phyloP scores from a whole-genome alignment of 1,140 invertebrate genomes.

The Heliothis subflexa region DNA sequence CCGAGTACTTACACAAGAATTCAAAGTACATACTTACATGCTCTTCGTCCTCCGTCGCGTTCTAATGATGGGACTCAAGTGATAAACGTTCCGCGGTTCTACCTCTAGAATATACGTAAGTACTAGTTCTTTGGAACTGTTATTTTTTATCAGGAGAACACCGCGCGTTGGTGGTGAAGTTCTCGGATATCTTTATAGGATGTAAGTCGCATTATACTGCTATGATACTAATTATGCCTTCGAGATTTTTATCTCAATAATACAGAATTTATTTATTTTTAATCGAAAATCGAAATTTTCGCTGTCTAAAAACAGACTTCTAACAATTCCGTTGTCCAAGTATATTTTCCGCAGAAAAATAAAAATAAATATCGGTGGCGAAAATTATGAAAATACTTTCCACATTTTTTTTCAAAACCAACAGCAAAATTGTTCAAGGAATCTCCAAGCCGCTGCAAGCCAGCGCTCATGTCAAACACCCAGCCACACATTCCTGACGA shows the following conservation, averaged over 20 bases:
- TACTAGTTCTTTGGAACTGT: background rate
- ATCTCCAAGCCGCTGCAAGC: slow-evolving; percentile 14
- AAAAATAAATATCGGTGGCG: too few relatives aligned
- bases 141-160: background rate
- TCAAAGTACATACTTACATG: slow-evolving; percentile 35
- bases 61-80: slow-evolving; percentile 57
- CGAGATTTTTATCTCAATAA: too few relatives aligned
- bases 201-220: too few relatives aligned
- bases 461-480: slow-evolving; percentile 59
- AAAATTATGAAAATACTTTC: too few relatives aligned
- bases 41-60: slow-evolving; percentile 55
- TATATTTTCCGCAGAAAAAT: too few relatives aligned
- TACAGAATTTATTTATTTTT: too few relatives aligned
- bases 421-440: background rate
- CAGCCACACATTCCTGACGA: slow-evolving; percentile 81
- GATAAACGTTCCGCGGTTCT: slow-evolving; percentile 14
- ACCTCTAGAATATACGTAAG: background rate
- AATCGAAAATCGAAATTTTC: too few relatives aligned
- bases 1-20: slow-evolving; percentile 29
- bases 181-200: too few relatives aligned
- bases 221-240: too few relatives aligned
- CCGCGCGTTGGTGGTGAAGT: too few relatives aligned
- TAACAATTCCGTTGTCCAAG: too few relatives aligned
- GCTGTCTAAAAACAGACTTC: too few relatives aligned
- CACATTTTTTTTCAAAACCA: background rate